These are phyloP conservation scores for Pica pica DNA, from an alignment of 2,113 vertebrate species.

Conservation along the genomic window DNA sequence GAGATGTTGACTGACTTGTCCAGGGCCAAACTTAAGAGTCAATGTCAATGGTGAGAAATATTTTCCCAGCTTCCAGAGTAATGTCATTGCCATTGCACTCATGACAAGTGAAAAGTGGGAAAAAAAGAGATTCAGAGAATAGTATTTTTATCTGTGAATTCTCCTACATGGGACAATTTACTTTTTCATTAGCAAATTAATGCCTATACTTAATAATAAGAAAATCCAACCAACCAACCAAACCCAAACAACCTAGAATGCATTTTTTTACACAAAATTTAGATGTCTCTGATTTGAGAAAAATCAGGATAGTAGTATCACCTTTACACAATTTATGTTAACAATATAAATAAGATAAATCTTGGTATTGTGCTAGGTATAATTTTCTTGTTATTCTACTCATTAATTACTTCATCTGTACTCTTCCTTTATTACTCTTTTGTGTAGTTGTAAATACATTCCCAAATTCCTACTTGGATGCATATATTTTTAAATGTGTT, in stretches of 20 bases:
- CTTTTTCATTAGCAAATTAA: not conserved
- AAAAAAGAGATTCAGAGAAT: not conserved
- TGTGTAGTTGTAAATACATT: not conserved
- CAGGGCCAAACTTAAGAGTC: not conserved
- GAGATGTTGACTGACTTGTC: not conserved
- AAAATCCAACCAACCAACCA: rapidly evolving
- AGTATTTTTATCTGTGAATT: not conserved
- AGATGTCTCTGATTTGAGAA: not conserved
- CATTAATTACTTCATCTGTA: not conserved
- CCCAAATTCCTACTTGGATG: not conserved
- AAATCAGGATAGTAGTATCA: not conserved
- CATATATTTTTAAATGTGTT: not conserved
- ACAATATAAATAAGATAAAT: not conserved
- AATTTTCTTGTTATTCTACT: not conserved
- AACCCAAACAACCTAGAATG: rapidly evolving
- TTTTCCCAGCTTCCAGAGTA: not conserved
- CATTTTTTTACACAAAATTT: not conserved
- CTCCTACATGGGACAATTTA: not conserved
- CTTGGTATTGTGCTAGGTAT: not conserved
- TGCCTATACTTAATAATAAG: not conserved
- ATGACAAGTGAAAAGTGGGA: not conserved
- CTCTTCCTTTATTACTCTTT: not conserved
- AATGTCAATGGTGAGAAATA: not conserved
- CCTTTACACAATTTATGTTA: not conserved
- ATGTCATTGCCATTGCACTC: not conserved